phyloP scores from a whole-genome alignment of 2,113 vertebrate genomes.

The Mellivora capensis region DNA sequence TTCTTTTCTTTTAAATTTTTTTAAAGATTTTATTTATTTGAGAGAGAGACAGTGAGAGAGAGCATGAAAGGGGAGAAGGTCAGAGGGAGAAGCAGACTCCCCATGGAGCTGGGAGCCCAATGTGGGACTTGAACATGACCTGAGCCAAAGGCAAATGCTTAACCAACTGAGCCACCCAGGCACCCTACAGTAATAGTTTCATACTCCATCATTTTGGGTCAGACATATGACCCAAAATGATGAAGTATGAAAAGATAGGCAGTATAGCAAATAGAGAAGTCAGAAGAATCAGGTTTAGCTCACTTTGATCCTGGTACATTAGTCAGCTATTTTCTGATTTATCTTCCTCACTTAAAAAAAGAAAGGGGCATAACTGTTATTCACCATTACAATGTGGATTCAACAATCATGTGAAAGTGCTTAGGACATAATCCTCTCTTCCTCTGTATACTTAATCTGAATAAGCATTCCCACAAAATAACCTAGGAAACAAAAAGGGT shows the following conservation, averaged over 20 bases:
- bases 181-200: too few relatives aligned
- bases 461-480: background rate
- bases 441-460: background rate
- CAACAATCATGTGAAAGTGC: background rate
- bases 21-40: too few relatives aligned
- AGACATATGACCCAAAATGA: conserved; percentile 21
- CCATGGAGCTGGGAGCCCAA: too few relatives aligned
- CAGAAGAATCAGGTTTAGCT: background rate
- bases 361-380: background rate
- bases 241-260: background rate
- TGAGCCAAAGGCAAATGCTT: too few relatives aligned
- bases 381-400: background rate
- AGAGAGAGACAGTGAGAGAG: too few relatives aligned
- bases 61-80: too few relatives aligned
- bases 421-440: background rate
- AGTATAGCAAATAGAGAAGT: background rate
- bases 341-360: background rate
- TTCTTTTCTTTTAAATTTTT: background rate
- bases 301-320: background rate
- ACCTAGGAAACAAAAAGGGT: background rate
- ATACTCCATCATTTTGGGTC: too few relatives aligned
- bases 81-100: too few relatives aligned
- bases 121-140: too few relatives aligned
- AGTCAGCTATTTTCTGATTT: conserved; percentile 12
- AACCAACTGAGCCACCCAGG: too few relatives aligned